Conservation (phyloP, 2,888 invertebrate species). For the Linnaemya vulpina region DNA sequence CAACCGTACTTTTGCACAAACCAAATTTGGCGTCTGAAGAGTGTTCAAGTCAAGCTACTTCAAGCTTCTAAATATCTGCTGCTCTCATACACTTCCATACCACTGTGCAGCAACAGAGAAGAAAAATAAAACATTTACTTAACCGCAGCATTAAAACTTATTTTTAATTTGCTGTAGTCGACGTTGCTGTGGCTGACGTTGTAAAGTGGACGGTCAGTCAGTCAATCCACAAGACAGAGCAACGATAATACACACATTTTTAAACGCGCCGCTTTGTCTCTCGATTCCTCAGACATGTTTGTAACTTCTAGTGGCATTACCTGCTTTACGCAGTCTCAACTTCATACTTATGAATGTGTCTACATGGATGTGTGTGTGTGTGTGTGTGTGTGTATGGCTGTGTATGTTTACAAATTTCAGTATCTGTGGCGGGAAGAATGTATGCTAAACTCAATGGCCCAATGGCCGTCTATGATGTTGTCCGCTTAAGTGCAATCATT, state of each 20-base stretch:
- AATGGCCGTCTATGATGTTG: constrained; percentile 63
- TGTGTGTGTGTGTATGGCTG: neutral
- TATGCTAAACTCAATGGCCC: constrained; percentile 63
- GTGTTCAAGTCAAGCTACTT: neutral
- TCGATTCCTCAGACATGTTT: constrained; percentile 43
- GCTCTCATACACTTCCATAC: neutral
- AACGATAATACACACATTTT: constrained; percentile 43
- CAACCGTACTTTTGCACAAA: too few species aligned
- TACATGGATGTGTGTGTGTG: neutral
- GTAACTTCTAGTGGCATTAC: constrained; percentile 40
- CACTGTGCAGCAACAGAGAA: constrained; percentile 1
- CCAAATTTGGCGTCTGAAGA: too few species aligned
- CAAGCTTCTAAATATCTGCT: neutral
- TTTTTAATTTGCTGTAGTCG: constrained; percentile 8
- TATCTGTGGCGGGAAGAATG: constrained; percentile 55
- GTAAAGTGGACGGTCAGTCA: too few species aligned
- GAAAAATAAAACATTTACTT: constrained; percentile 4
- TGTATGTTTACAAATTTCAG: constrained; percentile 2
- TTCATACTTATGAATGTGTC: neutral
- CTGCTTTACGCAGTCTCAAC: constrained; percentile 11
- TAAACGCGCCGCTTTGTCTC: constrained; percentile 74
- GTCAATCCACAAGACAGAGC: constrained; percentile 48
- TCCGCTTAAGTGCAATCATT: constrained; percentile 78
- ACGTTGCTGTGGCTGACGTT: neutral
- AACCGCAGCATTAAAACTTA: neutral